phyloP scores from a whole-genome alignment of 1,140 invertebrate genomes.

The Probaryconus sp. region DNA sequence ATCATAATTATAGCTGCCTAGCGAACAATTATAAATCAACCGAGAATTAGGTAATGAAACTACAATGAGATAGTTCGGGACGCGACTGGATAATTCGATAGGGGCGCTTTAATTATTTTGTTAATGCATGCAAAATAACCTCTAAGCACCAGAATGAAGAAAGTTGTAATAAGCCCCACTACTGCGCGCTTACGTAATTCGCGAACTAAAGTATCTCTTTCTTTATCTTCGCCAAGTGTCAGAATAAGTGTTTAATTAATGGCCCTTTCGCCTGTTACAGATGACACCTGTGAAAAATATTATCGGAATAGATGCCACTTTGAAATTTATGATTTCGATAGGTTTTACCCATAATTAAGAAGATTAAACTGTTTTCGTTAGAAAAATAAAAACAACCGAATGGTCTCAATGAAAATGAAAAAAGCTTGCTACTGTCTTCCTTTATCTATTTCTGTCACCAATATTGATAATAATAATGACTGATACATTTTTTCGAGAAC shows the following conservation, averaged over 20 bases:
- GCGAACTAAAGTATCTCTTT: too few species aligned
- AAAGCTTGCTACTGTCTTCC: conserved; percentile 50
- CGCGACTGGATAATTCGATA: not conserved
- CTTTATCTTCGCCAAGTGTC: too few species aligned
- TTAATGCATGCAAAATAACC: too few species aligned
- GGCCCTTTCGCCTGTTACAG: conserved; percentile 31
- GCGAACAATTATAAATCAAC: conserved; percentile 74
- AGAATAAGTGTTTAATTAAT: conserved; percentile 46
- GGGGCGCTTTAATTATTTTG: too few species aligned
- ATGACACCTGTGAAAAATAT: conserved; percentile 44
- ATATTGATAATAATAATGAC: conserved; percentile 47
- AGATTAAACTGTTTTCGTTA: conserved; percentile 41
- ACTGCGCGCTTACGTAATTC: too few species aligned
- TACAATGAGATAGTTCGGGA: conserved; percentile 58
- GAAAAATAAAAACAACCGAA: conserved; percentile 38
- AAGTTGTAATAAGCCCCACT: too few species aligned
- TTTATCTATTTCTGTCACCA: conserved; percentile 48
- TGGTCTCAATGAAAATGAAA: conserved; percentile 28
- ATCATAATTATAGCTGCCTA: conserved; percentile 72
- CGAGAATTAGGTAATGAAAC: conserved; percentile 74
- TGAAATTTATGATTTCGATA: conserved; percentile 50
- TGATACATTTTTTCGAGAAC: conserved; percentile 27
- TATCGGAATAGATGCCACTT: conserved; percentile 43
- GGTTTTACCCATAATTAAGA: conserved; percentile 46
- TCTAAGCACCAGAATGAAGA: too few species aligned